Evolutionary conservation across 2,888 invertebrate genomes (phyloP), one percentile per base, ranked within the genome.

Genomic region (Lepidochrysops patricia): DNA sequence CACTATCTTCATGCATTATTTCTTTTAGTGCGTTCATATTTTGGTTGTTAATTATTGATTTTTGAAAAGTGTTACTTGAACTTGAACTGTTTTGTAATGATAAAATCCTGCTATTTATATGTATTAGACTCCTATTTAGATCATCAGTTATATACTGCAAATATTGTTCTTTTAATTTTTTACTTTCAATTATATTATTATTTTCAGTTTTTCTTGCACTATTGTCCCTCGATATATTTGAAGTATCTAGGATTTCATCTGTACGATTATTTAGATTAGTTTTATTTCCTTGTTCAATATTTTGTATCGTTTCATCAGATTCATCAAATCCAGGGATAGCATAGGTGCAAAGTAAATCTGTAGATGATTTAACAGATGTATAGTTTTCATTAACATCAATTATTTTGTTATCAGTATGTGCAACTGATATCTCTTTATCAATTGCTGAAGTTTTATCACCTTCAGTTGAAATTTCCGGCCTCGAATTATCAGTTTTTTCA

Each of bases 331-430:
- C 57, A 32, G 27, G 43, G 25, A 61, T 58, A 12, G 57, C 57
- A 58, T 62, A 57, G 4, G 66, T 64, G 27, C 62, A 66, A 2
- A 70, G 64, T 58, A 69, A 61, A 63, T 68, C 66, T 2, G 62
- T 67, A 5, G 68, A 69, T 7, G 62, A 64, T 61, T 64, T 66
- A 13, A 70, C 65, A 25, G 62, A 57, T n/a, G 65, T 54, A 57
- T 49, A 49, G 19, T 59, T 56, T 34, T 58, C 58, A 4, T 34
- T 60, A 26, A 58, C 57, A 61, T 57, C 58, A 13, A 23, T 57
- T 29, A 61, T 56, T 37, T 58, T 32, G 6, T 37, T 52, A 58
- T 62, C 56, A 3, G 27, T 57, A n/a, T 54, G 57, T 52, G 60
- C 54, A 29, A 54, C 54, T 26, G 43, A 43, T 26, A 9, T 34